Conservation (phyloP, 2,797 vertebrate genomes). For the Lacerta bilineata region DNA sequence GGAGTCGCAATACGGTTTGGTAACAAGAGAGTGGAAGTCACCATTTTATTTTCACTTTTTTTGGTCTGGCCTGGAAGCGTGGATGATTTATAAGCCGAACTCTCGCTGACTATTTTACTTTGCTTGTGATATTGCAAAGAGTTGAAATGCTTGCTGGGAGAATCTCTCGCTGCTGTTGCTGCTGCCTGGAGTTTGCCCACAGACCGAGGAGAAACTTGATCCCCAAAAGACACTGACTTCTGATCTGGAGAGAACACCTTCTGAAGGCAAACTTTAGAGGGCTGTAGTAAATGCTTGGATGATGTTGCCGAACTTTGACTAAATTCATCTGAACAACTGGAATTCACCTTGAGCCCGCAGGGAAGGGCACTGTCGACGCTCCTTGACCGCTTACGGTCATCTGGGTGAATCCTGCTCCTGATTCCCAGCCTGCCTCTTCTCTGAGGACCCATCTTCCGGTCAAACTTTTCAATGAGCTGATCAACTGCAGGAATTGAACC, state of each 20-base stretch:
- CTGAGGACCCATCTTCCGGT: conserved; percentile 83
- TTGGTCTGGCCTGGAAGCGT: conserved; percentile 70
- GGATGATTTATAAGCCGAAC: conserved; percentile 6
- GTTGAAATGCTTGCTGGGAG: conserved; percentile 72
- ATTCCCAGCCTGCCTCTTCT: conserved; percentile 90
- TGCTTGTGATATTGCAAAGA: conserved; percentile 65
- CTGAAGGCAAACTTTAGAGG: conserved; percentile 86
- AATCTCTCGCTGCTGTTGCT: conserved; percentile 43
- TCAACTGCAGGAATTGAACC: conserved; percentile 91
- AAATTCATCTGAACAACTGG: conserved; percentile 79
- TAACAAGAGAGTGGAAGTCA: conserved; percentile 77
- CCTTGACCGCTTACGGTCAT: conserved; percentile 92
- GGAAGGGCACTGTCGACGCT: conserved; percentile 92
- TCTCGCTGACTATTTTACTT: conserved; percentile 47
- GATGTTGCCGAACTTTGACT: conserved; percentile 84
- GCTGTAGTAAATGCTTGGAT: conserved; percentile 88
- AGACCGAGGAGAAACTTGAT: conserved; percentile 61
- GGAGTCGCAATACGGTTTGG: conserved; percentile 63
- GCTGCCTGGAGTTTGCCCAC: conserved; percentile 67
- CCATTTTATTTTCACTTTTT: conserved; percentile 74
- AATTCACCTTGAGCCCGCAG: conserved; percentile 77
- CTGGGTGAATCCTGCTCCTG: conserved; percentile 89
- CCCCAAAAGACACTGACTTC: conserved; percentile 63
- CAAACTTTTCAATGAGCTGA: conserved; percentile 95
- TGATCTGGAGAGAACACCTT: conserved; percentile 70